Conservation (phyloP, 2,888 invertebrate genomes). For the Phanerotoma sp. region DNA sequence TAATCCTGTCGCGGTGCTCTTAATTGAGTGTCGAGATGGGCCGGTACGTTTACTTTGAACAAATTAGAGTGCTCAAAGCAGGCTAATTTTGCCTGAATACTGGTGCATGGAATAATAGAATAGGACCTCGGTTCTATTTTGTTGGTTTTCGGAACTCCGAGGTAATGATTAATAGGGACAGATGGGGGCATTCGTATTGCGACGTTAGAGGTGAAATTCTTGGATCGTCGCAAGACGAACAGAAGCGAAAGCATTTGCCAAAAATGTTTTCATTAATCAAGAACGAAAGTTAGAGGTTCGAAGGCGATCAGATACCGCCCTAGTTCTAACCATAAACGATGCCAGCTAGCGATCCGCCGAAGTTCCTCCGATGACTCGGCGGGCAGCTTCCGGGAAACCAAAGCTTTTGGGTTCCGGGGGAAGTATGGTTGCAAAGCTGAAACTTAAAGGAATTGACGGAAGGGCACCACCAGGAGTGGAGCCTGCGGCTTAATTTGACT, state of each 20-base stretch:
- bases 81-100: conserved; percentile 46
- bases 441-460: conserved; percentile 67
- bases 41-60: conserved; percentile 66
- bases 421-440: conserved; percentile 68
- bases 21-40: conserved; percentile 43
- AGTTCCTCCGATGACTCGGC: conserved; percentile 63
- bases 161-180: no score
- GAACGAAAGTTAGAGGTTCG: conserved; percentile 70
- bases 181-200: no score
- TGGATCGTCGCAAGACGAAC: no score
- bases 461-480: conserved; percentile 35
- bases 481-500: conserved; percentile 64
- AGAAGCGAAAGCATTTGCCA: no score
- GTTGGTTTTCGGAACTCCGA: no score
- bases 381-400: conserved; percentile 65
- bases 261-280: no score
- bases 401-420: conserved; percentile 67
- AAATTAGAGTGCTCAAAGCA: conserved; percentile 68
- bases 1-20: background rate
- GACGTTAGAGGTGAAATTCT: no score
- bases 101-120: conserved; percentile 9
- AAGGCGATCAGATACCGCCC: conserved; percentile 71
- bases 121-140: no score
- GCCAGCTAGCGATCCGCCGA: conserved; percentile 57
- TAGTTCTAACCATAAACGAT: no score